Evolutionary conservation across 1,140 invertebrate genomes (phyloP).

Genomic region (Conus ventricosus): DNA sequence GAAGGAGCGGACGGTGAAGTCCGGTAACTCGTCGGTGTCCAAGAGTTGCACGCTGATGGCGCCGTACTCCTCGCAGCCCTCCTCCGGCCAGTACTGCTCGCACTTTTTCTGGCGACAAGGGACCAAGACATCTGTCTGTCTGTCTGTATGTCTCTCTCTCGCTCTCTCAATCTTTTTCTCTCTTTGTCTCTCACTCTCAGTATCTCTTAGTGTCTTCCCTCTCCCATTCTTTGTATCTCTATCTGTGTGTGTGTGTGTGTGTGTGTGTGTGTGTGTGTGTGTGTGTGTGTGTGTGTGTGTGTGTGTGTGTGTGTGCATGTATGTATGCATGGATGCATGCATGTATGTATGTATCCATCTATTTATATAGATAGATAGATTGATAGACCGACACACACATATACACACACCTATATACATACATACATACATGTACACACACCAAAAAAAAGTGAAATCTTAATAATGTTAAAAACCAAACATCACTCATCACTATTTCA

Average conservation of each 20-base stretch:
- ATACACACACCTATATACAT: not conserved
- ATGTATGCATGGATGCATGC: conserved; percentile 22
- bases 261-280: conserved; percentile 34
- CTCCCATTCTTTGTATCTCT: too few species aligned
- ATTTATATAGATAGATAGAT: not conserved
- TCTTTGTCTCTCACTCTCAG: too few species aligned
- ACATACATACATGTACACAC: not conserved
- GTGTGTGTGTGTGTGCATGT: conserved; percentile 36
- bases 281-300: conserved; percentile 37
- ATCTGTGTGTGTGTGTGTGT: not conserved
- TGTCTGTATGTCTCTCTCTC: too few species aligned
- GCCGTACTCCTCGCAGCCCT: conserved; percentile 91
- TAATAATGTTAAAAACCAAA: too few species aligned
- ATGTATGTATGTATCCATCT: not conserved
- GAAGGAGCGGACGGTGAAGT: conserved; percentile 92
- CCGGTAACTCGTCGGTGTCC: conserved; percentile 93
- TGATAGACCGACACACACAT: not conserved
- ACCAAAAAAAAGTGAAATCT: too few species aligned
- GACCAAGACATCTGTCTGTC: too few species aligned
- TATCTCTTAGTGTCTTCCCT: too few species aligned
- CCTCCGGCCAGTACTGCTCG: conserved; percentile 97
- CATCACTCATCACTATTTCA: too few species aligned
- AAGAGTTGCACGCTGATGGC: conserved; percentile 91
- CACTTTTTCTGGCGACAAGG: conserved; percentile 87
- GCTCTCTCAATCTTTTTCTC: too few species aligned